These are phyloP conservation scores for Psix sp. DNA, from an alignment of 1,140 invertebrate genomes.

Conservation along the genomic window DNA sequence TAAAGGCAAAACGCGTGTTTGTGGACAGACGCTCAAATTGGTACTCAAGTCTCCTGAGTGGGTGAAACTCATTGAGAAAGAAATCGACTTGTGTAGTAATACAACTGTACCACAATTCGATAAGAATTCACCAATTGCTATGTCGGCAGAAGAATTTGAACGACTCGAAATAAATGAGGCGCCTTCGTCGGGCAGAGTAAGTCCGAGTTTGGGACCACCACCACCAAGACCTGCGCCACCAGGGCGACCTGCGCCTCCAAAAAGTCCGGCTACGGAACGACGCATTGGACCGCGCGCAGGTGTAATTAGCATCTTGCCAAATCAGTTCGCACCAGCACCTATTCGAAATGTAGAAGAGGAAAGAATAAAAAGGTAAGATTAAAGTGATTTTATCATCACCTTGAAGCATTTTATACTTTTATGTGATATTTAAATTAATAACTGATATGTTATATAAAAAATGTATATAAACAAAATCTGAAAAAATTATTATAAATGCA, in stretches of 20 bases:
- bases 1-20: conserved; percentile 80
- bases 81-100: conserved; percentile 88
- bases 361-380: conserved; percentile 54
- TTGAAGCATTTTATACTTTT: too few species aligned
- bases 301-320: conserved; percentile 67
- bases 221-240: conserved; percentile 77
- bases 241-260: conserved; percentile 78
- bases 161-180: conserved; percentile 66
- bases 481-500: too few species aligned
- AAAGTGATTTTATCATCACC: too few species aligned
- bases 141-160: conserved; percentile 69
- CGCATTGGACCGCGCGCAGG: conserved; percentile 69
- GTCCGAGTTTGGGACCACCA: conserved; percentile 60
- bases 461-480: too few species aligned
- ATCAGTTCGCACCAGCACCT: conserved; percentile 52
- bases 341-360: conserved; percentile 39
- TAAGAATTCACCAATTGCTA: conserved; percentile 66
- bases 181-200: conserved; percentile 58
- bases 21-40: conserved; percentile 83
- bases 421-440: too few species aligned
- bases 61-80: conserved; percentile 86
- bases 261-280: conserved; percentile 63
- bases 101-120: conserved; percentile 87
- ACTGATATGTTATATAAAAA: too few species aligned
- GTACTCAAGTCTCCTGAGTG: conserved; percentile 91